Evolutionary conservation across 2,113 vertebrate genomes (phyloP), one percentile per base, ranked within the genome.

Genomic region (Notothenia coriiceps): DNA sequence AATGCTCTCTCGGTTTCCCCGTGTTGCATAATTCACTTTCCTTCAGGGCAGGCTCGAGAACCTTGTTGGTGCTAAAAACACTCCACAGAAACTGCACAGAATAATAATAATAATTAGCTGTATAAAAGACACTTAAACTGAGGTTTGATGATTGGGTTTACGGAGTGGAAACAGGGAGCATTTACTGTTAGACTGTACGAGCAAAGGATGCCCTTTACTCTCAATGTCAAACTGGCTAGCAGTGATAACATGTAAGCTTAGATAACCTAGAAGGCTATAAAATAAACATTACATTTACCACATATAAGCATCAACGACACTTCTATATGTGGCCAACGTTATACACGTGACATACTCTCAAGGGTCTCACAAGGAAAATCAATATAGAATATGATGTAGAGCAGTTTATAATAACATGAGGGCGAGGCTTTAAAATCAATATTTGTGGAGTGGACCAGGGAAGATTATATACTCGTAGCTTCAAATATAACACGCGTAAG

Each of bases 1-100:
- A 68, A 79, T 47, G 49, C 12, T 73, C 74, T 83, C 71, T 82
- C 76, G 18, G 70, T 88, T 89, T 86, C 70, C 74, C 57, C 25
- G 49, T 57, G 76, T 89, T 93, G 84, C 90, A 91, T 93, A 91
- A 93, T 91, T 91, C 84, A 86, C 79, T 84, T 87, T 68, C 88
- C 79, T 70, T 82, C 68, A 73, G 81, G 75, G 80, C 68, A 73
- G 81, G 75, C 80, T 50, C 64, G 73, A 75, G 50, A 89, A 77
- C 22, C 63, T 69, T 61, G 60, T 18, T 72, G 52, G 40, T 72
- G 73, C 75, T 78, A 85, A 85, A 86, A 84, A 59, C 52, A n/a
- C 68, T 74, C 71, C 22, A 22, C 70, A 86, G 57, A 74, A 35
- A 62, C 70, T 43, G 63, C 47, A 71, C 0, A 65, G 25, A 82